Evolutionary conservation across 1,140 invertebrate species (phyloP).

Genomic region (Diabrotica virgifera): DNA sequence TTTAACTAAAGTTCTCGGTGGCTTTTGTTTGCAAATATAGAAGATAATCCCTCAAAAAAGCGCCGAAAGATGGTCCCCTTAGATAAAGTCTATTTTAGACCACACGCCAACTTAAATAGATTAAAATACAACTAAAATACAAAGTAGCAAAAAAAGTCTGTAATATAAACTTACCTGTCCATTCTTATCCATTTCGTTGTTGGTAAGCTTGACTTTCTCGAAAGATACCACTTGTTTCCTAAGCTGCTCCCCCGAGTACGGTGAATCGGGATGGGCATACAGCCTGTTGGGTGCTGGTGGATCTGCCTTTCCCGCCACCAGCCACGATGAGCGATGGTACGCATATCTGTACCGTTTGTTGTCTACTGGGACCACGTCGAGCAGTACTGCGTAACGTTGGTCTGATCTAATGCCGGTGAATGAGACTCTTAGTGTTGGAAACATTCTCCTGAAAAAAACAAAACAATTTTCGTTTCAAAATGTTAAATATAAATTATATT

Average conservation of each 20-base stretch:
- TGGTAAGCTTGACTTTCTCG: conserved; percentile 99
- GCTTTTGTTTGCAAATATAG: too few species aligned
- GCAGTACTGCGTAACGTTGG: conserved; percentile 81
- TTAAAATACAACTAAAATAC: too few species aligned
- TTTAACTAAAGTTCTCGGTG: too few species aligned
- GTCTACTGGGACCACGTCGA: conserved; percentile 97
- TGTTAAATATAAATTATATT: not conserved
- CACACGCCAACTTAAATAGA: too few species aligned
- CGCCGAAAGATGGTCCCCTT: too few species aligned
- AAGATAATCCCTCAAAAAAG: too few species aligned
- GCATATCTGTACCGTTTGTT: conserved; percentile 98
- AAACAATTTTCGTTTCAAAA: not conserved
- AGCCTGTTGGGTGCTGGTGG: conserved; percentile 89
- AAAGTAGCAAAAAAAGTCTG: too few species aligned
- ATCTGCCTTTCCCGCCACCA: conserved; percentile 97
- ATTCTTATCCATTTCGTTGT: conserved; percentile 98
- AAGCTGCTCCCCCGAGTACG: conserved; percentile 93
- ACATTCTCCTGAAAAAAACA: conserved; percentile 85
- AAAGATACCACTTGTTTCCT: conserved; percentile 97
- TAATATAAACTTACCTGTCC: conserved; percentile 77
- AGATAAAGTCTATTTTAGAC: too few species aligned
- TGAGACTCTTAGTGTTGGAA: conserved; percentile 91
- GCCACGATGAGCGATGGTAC: conserved; percentile 97
- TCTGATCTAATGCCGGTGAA: conserved; percentile 71
- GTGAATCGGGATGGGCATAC: conserved; percentile 96